Percentiles rank a stretch among this genome's conserved stretches.
Evolutionary conservation across 2,888 invertebrate genomes (phyloP).

Genomic region (Orthosia gothica): DNA sequence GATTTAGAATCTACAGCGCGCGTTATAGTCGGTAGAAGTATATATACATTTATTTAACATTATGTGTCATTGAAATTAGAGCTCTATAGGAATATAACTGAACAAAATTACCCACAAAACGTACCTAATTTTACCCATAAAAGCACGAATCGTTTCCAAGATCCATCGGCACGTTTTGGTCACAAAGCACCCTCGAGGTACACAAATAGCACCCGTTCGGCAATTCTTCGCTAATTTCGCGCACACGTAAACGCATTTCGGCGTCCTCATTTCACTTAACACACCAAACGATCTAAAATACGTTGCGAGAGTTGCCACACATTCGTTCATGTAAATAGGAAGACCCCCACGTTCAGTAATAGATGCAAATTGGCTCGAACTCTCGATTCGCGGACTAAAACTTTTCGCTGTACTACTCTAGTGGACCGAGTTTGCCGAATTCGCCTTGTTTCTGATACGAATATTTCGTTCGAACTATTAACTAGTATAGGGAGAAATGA

Average conservation of each 20-base stretch:
- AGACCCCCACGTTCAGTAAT: slow-evolving; percentile 77
- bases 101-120: slow-evolving; percentile 9
- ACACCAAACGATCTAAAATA: slow-evolving; percentile 59
- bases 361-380: slow-evolving; percentile 83
- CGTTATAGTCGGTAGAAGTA: too few relatives aligned
- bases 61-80: background rate
- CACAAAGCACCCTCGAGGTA: slow-evolving; percentile 37
- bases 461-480: slow-evolving; percentile 63
- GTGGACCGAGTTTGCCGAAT: slow-evolving; percentile 50
- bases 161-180: slow-evolving; percentile 49
- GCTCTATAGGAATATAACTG: background rate
- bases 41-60: too few relatives aligned
- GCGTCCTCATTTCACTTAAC: slow-evolving; percentile 66
- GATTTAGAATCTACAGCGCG: too few relatives aligned
- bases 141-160: slow-evolving; percentile 19
- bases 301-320: slow-evolving; percentile 65
- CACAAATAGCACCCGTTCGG: slow-evolving; percentile 51
- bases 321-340: slow-evolving; percentile 77
- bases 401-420: slow-evolving; percentile 66
- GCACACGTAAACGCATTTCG: slow-evolving; percentile 64
- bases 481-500: slow-evolving; percentile 58
- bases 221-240: slow-evolving; percentile 60
- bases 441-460: slow-evolving; percentile 51
- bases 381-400: slow-evolving; percentile 76
- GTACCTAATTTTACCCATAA: slow-evolving; percentile 18